Base-by-base conservation (phyloP, 2,113 vertebrate species). In the Laticauda laticaudata region DNA sequence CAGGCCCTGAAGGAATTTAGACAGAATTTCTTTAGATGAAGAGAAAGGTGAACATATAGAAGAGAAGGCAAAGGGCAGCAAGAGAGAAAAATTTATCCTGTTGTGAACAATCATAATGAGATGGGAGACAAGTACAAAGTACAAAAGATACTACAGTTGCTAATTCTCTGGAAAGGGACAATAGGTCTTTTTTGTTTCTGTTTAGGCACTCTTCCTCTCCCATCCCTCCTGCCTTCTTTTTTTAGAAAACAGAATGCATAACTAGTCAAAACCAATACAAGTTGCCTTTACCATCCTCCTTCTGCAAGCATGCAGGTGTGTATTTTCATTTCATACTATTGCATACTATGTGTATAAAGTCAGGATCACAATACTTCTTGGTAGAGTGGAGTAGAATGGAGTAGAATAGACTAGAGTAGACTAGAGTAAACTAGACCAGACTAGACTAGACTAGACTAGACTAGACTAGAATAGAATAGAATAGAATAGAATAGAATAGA, bases 1-100 rank as follows among this genome's bases (percentile, higher is more conserved):
- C 97, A 98, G 96, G 96, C 91, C 97, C 97, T 97, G 91, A 93
- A 97, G 98, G 98, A 98, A 97, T 98, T 97, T 96, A 96, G 89
- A 92, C 94, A 95, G 97, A 97, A 97, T 97, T 97, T 97, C 97
- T 97, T 97, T 94, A 97, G 96, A 96, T 94, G 94, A 93, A 86
- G 93, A 97, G 93, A 95, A 97, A 90, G 45, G 95, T 94, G 95
- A 96, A 95, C 96, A 97, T 95, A 97, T 92, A 97, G 96, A 97
- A 94, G 92, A 94, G 96, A 97, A 97, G 94, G 93, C 95, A 96
- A 96, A 97, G 95, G 94, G 95, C 92, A 97, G 90, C 89, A 96
- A 93, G 6, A 87, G 45, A 86, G 43, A 56, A 90, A 57, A 45
- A 57, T 21, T 81, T 81, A 81, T 94, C 90, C 88, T 95, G 86